Percentiles rank a stretch among this genome's conserved stretches.
Evolutionary conservation across 2,888 invertebrate genomes (phyloP).

Genomic region (Zygaena filipendulae): DNA sequence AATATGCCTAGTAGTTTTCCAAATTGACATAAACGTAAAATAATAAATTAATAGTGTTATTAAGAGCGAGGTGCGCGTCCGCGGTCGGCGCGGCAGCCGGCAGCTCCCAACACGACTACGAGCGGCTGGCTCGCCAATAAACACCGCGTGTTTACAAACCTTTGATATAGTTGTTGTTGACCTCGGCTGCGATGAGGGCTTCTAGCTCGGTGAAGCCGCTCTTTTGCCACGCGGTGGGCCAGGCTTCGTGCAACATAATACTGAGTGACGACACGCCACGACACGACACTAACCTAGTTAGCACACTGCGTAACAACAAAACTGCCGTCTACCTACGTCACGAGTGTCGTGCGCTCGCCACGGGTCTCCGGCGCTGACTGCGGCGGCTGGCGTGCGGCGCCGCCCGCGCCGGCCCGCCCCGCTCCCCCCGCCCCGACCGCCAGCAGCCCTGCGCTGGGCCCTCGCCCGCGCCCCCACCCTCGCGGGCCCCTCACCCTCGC

Average conservation of each 20-base stretch:
- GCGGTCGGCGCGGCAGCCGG: background rate
- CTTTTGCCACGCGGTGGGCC: conserved; percentile 36
- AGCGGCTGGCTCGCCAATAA: too few species aligned
- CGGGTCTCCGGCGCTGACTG: conserved; percentile 20
- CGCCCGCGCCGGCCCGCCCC: conserved; percentile 17
- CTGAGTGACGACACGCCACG: too few species aligned
- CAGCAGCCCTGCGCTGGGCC: conserved; percentile 9
- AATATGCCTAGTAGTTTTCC: too few species aligned
- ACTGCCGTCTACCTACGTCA: too few species aligned
- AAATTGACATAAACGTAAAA: too few species aligned
- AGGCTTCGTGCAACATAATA: conserved; percentile 55
- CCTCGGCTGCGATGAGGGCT: conserved; percentile 46
- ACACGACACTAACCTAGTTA: conserved; percentile 18
- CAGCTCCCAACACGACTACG: too few species aligned
- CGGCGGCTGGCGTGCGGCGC: conserved; percentile 19
- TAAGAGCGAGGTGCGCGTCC: too few species aligned
- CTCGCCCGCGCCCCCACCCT: conserved; percentile 20
- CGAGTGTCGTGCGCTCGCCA: conserved; percentile 16
- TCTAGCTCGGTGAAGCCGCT: conserved; percentile 43
- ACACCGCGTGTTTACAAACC: too few species aligned
- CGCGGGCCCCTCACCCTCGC: too few species aligned
- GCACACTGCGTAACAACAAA: conserved; percentile 4
- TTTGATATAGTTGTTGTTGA: conserved; percentile 44
- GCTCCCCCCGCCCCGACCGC: conserved; percentile 10
- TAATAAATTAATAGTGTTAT: too few species aligned